Conservation (phyloP, 2,113 vertebrate species). For the Donacobius atricapilla region DNA sequence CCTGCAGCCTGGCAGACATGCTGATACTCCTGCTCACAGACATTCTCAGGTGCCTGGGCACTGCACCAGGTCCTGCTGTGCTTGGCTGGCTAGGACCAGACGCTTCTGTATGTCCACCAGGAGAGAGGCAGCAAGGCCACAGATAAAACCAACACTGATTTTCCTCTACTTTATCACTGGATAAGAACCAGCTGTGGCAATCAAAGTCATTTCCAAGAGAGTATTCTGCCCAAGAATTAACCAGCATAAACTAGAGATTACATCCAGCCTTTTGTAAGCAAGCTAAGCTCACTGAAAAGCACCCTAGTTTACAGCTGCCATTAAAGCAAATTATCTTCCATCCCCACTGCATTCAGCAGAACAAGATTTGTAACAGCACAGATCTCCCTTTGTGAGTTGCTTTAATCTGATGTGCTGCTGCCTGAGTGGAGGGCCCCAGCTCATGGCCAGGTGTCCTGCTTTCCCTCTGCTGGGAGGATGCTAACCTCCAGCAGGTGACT, state of each 20-base stretch:
- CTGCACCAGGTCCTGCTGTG: slow-evolving; percentile 55
- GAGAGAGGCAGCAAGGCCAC: slow-evolving; percentile 64
- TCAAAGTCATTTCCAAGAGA: neutral
- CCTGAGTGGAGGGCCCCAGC: neutral
- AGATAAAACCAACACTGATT: slow-evolving; percentile 34
- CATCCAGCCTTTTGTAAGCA: neutral
- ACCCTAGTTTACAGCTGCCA: neutral
- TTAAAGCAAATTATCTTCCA: neutral
- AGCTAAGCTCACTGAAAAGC: neutral
- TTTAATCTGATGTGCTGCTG: neutral
- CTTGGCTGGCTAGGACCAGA: slow-evolving; percentile 73
- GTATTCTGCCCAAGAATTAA: neutral
- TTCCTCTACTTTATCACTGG: slow-evolving; percentile 31
- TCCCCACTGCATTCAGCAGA: neutral
- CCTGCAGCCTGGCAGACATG: neutral
- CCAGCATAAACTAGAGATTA: neutral
- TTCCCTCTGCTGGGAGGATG: neutral
- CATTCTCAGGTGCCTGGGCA: neutral
- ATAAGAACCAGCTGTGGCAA: neutral
- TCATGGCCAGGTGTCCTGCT: neutral
- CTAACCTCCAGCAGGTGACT: neutral
- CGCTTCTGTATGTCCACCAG: slow-evolving; percentile 68
- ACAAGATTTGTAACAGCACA: neutral
- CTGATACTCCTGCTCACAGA: neutral
- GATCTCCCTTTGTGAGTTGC: neutral